Evolutionary conservation across 1,140 invertebrate genomes (phyloP), one percentile per base, ranked within the genome.

Genomic region (Drosophila pachea): DNA sequence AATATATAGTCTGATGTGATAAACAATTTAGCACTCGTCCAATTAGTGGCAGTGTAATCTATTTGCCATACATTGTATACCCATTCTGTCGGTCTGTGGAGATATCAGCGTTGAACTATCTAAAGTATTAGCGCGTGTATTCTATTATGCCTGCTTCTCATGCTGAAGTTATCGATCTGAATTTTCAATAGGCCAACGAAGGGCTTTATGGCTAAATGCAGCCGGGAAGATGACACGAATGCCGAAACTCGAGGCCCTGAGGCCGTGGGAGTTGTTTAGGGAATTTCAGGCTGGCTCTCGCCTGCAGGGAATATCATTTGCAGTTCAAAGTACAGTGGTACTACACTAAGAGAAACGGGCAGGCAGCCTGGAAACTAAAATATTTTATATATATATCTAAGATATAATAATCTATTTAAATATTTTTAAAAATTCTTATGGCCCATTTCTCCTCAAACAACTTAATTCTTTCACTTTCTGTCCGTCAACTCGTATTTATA

Each of bases 161-260:
- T 35, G n/a, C 43, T 52, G 48, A 33, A 68, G 70, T 58, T 73
- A 62, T 68, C 66, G 53, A 47, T 40, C 40, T 73, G 70, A 73
- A 73, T 48, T 68, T 72, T 72, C 52, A 62, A 42, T 8, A 29
- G 12, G 3, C 31, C 43, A 52, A 12, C 58, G 22, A 45, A 32
- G 3, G 32, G 45, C 56, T 43, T 49, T 52, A 40, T 38, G 36
- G 54, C 22, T 68, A 35, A 62, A 7, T 32, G 14, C 9, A 35
- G 14, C 14, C 6, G 7, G 4, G 12, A 4, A 48, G 11, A 11
- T 55, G 43, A 48, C 5, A n/a, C 33, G 32, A 35, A 35, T 16
- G 33, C 5, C 31, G 22, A 22, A 22, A 22, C 1, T 22, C 22
- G 22, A 3, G 22, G 22, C 22, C 22, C 22, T 22, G 22, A 22